phyloP scores from a whole-genome alignment of 2,797 vertebrate genomes.

The Gymnoscopelus microlampas region DNA sequence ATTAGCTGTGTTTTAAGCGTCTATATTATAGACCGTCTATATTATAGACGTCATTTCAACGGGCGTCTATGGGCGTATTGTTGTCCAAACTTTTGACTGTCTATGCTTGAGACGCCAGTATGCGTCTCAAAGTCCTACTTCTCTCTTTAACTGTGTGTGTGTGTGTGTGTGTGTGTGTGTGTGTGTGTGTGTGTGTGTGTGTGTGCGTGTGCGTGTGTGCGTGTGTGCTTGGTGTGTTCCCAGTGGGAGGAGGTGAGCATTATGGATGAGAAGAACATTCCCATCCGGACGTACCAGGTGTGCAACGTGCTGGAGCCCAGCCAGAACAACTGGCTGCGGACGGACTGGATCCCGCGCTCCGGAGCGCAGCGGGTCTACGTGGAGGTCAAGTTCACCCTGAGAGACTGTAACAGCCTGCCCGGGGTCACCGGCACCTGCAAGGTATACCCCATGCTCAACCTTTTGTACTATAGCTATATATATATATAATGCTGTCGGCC shows the following conservation, averaged over 20 bases:
- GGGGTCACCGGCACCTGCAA: constrained; percentile 98
- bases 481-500: no score
- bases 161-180: neutral
- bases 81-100: no score
- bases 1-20: no score
- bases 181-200: constrained; percentile 6
- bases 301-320: constrained; percentile 97
- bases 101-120: no score
- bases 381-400: constrained; percentile 97
- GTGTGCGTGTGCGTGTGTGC: constrained; percentile 11
- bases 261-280: constrained; percentile 99
- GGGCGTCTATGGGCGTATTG: no score
- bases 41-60: no score
- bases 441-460: constrained; percentile 48
- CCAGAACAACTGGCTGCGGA: constrained; percentile 98
- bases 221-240: constrained; percentile 15
- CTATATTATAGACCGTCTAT: no score
- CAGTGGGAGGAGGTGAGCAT: constrained; percentile 99
- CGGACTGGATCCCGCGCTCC: constrained; percentile 96
- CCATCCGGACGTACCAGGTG: constrained; percentile 97
- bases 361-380: constrained; percentile 96
- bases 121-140: no score
- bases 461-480: no score
- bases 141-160: neutral
- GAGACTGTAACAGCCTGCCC: constrained; percentile 97